Base-by-base conservation (phyloP, 2,113 vertebrate species). In the Pygoscelis adeliae region DNA sequence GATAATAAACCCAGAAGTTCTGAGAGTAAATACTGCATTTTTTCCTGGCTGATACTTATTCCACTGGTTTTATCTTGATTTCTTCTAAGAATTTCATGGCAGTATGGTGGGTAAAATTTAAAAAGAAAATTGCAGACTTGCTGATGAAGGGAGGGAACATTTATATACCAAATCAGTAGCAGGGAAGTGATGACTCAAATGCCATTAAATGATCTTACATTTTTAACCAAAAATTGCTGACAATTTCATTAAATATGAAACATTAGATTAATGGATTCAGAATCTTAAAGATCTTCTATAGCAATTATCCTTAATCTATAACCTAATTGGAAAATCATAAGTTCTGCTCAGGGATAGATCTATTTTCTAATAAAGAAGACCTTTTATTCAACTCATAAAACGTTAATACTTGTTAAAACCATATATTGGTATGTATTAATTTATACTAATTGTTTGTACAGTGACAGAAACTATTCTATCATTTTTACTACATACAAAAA, bases 181-280 rank as follows among this genome's bases (percentile, higher is more conserved):
- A 73, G 20, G 9, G 18, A 93, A 88, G 12, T 59, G 46, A 86
- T 93, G 78, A 86, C 55, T 90, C 71, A 92, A 72, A 66, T 50
- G 22, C 5, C 93, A 46, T 76, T 88, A 93, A 73, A 83, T 77
- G 15, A 67, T 77, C 66, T 73, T 73, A 53, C 27, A 90, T 80
- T 94, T 97, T 96, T 66, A 92, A 88, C 74, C 19, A 66, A 88
- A 96, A 92, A 81, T 46, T 90, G 70, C 65, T 91, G 74, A 92
- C 17, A 52, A 88, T 88, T 73, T 95, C 76, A 93, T 96, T 95
- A 96, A 95, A 83, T 76, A 94, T 80, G 62, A 95, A 97, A 88
- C 17, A 74, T 77, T 66, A 83, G 36, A 92, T 92, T 63, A 95
- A 83, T 93, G 15, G 58, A 80, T 80, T 73, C 71, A 83, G 34